phyloP scores from a whole-genome alignment of 2,797 vertebrate genomes.

The Silurus lanzhouensis region DNA sequence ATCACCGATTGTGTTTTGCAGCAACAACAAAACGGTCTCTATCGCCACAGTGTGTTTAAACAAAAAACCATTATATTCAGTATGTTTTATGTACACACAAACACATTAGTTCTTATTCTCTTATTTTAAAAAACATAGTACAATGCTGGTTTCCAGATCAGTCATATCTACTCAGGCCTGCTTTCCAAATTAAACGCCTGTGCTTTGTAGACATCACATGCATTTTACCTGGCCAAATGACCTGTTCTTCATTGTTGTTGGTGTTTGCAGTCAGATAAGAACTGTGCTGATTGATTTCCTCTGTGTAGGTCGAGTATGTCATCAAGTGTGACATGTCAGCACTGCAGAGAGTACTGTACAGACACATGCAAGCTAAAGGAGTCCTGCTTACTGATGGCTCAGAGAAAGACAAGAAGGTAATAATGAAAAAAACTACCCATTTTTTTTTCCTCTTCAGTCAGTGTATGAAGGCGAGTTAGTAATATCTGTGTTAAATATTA shows the following conservation, averaged over 20 bases:
- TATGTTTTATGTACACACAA: background rate
- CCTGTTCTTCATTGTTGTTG: background rate
- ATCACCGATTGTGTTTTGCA: background rate
- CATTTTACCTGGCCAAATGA: background rate
- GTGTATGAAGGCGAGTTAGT: background rate
- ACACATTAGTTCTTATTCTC: no score
- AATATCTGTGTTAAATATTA: background rate
- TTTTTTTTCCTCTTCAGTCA: background rate
- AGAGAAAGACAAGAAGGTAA: conserved; percentile 88
- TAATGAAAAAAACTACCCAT: background rate
- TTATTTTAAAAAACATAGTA: background rate
- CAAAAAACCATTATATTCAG: background rate
- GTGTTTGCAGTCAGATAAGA: background rate
- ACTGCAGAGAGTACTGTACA: conserved; percentile 82
- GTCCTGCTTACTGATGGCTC: conserved; percentile 86
- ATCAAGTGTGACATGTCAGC: conserved; percentile 89
- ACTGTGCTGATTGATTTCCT: background rate
- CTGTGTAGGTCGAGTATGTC: conserved; percentile 84
- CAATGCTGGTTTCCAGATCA: no score
- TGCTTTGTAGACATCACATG: background rate
- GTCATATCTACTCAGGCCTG: background rate
- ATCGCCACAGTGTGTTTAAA: no score
- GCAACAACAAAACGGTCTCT: no score
- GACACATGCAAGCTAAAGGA: conserved; percentile 89
- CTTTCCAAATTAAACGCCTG: background rate